Percentiles rank a stretch among this genome's conserved stretches.
phyloP scores from a whole-genome alignment of 2,797 vertebrate genomes.

The Morelia viridis region DNA sequence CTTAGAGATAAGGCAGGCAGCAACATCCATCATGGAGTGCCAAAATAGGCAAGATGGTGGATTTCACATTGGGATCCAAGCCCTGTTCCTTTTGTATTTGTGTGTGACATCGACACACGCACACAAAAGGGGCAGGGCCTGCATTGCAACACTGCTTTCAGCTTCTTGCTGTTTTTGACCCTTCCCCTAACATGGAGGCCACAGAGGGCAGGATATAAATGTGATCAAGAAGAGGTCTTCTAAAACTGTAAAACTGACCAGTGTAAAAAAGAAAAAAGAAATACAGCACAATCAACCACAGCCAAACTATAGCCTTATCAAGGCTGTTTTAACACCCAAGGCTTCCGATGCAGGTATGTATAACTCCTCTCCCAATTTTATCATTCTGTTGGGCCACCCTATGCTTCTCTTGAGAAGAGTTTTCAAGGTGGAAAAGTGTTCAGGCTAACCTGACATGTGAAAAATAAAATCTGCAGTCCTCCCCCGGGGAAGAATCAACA shows the following conservation, averaged over 20 bases:
- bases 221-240: not conserved
- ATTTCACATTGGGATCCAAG: not conserved
- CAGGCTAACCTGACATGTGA: not conserved
- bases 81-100: not conserved
- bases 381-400: not conserved
- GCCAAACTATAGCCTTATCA: not conserved
- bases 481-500: not conserved
- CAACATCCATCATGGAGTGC: not conserved
- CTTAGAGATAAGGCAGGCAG: not conserved
- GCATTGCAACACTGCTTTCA: not conserved
- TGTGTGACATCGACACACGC: not conserved
- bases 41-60: not conserved
- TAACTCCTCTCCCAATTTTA: not conserved
- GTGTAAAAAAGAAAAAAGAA: not conserved
- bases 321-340: not conserved
- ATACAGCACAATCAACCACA: not conserved
- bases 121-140: not conserved
- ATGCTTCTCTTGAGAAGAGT: not conserved
- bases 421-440: not conserved
- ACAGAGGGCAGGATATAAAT: not conserved
- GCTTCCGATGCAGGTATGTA: not conserved
- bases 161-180: not conserved
- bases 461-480: not conserved
- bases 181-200: not conserved
- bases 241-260: not conserved